phyloP scores from a whole-genome alignment of 2,888 invertebrate species.

The Timema cristinae region DNA sequence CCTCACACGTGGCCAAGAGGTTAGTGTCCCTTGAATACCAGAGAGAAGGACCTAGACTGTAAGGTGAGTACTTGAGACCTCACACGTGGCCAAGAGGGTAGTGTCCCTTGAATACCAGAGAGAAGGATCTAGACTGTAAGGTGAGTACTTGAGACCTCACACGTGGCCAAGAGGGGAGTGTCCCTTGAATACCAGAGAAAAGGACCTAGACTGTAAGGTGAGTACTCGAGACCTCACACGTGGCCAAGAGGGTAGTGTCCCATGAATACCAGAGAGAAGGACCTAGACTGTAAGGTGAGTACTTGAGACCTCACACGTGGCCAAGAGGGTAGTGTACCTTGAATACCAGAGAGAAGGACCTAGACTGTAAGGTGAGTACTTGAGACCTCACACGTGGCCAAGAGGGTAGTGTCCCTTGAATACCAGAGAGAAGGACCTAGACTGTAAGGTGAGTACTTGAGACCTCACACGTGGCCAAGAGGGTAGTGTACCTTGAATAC shows the following conservation, averaged over 20 bases:
- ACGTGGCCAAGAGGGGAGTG: slow-evolving; percentile 39
- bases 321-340: slow-evolving; percentile 56
- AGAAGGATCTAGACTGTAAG: slow-evolving; percentile 63
- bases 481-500: slow-evolving; percentile 66
- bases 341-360: slow-evolving; percentile 63
- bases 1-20: too few relatives aligned
- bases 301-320: too few relatives aligned
- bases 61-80: too few relatives aligned
- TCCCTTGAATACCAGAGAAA: slow-evolving; percentile 77
- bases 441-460: slow-evolving; percentile 54
- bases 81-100: slow-evolving; percentile 50
- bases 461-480: too few relatives aligned
- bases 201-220: too few relatives aligned
- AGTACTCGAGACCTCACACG: too few relatives aligned
- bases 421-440: slow-evolving; percentile 63
- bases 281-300: slow-evolving; percentile 60
- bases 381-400: too few relatives aligned
- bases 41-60: slow-evolving; percentile 50
- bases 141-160: slow-evolving; percentile 41
- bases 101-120: slow-evolving; percentile 78
- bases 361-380: too few relatives aligned
- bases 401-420: slow-evolving; percentile 79
- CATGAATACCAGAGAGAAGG: slow-evolving; percentile 71
- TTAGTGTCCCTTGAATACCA: slow-evolving; percentile 68
- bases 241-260: slow-evolving; percentile 65